phyloP scores from a whole-genome alignment of 2,797 vertebrate species.

The Acridotheres tristis region DNA sequence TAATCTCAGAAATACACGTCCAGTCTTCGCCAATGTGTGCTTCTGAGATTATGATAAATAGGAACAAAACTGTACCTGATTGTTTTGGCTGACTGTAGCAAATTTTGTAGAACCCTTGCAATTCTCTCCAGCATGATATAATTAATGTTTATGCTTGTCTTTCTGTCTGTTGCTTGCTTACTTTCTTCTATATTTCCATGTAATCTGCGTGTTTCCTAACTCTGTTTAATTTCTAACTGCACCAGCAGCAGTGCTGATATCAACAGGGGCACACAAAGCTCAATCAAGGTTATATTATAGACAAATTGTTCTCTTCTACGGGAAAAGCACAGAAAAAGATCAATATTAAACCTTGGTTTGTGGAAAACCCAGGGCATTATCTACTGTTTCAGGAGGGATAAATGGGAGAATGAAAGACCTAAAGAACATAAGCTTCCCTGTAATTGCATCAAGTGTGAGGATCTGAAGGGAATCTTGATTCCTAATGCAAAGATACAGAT shows the following conservation, averaged over 20 bases:
- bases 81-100: neutral
- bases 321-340: conserved; percentile 9
- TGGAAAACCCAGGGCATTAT: conserved; percentile 17
- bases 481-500: neutral
- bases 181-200: neutral
- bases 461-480: conserved; percentile 35
- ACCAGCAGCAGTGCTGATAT: neutral
- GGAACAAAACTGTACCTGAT: neutral
- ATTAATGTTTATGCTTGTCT: neutral
- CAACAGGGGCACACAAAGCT: neutral
- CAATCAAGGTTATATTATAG: conserved; percentile 32
- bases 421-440: conserved; percentile 27
- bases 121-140: neutral
- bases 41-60: neutral
- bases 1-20: neutral
- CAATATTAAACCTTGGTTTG: conserved; percentile 18
- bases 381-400: conserved; percentile 23
- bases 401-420: conserved; percentile 1
- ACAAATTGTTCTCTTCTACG: neutral
- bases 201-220: neutral
- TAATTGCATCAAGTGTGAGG: conserved; percentile 23
- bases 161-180: neutral
- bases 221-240: neutral
- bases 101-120: neutral
- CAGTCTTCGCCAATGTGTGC: neutral